Percentiles rank a stretch among this genome's conserved stretches.
phyloP scores from a whole-genome alignment of 2,888 invertebrate genomes.

The Toxonevra muliebris region DNA sequence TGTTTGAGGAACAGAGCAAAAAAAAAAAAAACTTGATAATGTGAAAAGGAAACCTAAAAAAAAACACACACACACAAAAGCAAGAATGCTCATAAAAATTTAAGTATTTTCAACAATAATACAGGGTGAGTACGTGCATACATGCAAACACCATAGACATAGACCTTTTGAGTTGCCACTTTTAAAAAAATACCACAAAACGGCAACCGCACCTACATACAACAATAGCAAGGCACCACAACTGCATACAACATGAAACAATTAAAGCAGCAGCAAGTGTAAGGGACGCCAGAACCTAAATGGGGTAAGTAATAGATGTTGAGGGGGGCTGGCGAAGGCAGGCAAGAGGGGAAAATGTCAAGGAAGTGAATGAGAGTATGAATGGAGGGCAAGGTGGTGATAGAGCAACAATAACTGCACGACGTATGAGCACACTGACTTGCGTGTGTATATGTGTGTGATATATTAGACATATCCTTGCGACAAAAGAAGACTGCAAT shows the following conservation, averaged over 20 bases:
- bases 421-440: conserved; percentile 6
- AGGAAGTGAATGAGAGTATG: no score
- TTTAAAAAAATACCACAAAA: background rate
- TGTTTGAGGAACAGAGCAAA: conserved; percentile 14
- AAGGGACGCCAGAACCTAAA: conserved; percentile 7
- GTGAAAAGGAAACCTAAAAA: conserved; percentile 5
- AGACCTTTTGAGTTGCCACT: conserved; percentile 48
- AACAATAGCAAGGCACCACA: no score
- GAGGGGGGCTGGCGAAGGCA: background rate
- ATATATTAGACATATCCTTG: conserved; percentile 25
- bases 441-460: conserved; percentile 12
- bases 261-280: conserved; percentile 17
- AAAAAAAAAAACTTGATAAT: conserved; percentile 17
- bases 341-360: background rate
- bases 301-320: conserved; percentile 39
- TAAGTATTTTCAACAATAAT: no score
- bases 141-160: conserved; percentile 10
- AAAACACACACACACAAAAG: conserved; percentile 43
- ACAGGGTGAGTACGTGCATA: no score
- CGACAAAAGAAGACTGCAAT: background rate
- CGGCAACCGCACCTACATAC: conserved; percentile 25
- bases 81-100: no score
- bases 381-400: background rate
- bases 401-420: background rate
- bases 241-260: conserved; percentile 3